Evolutionary conservation across 1,140 invertebrate species (phyloP), one percentile per base, ranked within the genome.

Genomic region (Hypsibius dujardini): DNA sequence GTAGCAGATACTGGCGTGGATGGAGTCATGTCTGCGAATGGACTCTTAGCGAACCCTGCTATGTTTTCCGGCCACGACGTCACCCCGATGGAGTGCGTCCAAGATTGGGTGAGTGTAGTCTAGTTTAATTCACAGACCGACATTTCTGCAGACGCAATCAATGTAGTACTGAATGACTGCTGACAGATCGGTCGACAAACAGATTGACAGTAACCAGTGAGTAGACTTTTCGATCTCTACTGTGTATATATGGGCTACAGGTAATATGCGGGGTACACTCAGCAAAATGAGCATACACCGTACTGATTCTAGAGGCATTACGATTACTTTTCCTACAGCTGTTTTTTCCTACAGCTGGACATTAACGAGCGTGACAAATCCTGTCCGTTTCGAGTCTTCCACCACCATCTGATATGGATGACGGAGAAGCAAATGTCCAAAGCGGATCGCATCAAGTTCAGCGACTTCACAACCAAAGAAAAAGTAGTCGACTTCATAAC

Each of bases 351-450:
- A 73, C 77, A 76, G 72, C 82, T 77, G 77, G 83, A 81, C 78
- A 82, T 86, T 74, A 67, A 67, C 42, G 12, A 67, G 42, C 12
- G 42, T 15, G 62, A 67, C 42, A 12, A 12, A 7, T 15, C 62
- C 12, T 67, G 62, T 67, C 83, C 84, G 56, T 92, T 91, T 80
- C 84, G 87, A 72, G 86, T 84, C 77, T 91, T 95, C 76, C 92
- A 95, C 81, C 90, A 94, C 78, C 92, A 95, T 81, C 82, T 95
- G 70, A 88, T 90, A 62, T 93, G 92, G 77, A 96, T 96, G 93
- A 80, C 90, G 74, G 89, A 92, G 78, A 88, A 87, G 79, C 76
- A 87, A 59, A 81, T 93, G 73, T 81, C 84, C 2, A 87, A 85
- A 74, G 78, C 83, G 69, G 84, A 89, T 76, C 85, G 87, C 74